Percentiles rank a stretch among this genome's conserved stretches.
Conservation (phyloP, 2,113 vertebrate species). For the Microtus richardsoni region DNA sequence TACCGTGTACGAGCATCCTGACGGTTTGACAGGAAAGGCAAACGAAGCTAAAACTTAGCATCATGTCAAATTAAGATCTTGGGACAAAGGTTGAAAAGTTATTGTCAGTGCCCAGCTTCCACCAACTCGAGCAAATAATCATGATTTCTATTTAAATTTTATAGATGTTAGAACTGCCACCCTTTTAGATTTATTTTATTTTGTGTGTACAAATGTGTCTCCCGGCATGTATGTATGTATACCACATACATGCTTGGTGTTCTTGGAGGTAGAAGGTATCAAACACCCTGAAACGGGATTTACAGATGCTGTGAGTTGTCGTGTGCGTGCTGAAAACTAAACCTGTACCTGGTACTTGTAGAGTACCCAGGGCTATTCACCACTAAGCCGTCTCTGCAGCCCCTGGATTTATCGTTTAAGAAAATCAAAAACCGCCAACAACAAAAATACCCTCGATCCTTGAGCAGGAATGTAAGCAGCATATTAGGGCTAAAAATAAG, state of each 20-base stretch:
- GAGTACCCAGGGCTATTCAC: not conserved
- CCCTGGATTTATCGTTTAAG: not conserved
- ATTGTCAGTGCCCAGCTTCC: not conserved
- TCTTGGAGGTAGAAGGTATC: not conserved
- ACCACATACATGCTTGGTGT: not conserved
- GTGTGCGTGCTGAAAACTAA: not conserved
- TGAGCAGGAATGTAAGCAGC: not conserved
- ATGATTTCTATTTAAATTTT: not conserved
- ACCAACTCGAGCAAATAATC: not conserved
- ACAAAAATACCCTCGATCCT: not conserved
- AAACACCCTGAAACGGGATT: not conserved
- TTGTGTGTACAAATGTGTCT: not conserved
- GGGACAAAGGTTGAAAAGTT: not conserved
- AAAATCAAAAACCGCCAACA: not conserved
- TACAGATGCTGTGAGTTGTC: not conserved
- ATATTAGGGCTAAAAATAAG: not conserved
- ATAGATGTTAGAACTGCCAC: not conserved
- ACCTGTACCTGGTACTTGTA: not conserved
- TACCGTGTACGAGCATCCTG: conserved; percentile 68
- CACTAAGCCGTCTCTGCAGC: not conserved
- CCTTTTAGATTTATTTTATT: not conserved
- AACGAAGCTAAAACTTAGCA: conserved; percentile 67
- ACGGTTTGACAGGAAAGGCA: conserved; percentile 73
- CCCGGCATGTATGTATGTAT: not conserved
- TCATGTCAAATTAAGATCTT: conserved; percentile 52